Base-by-base conservation (phyloP, 2,113 vertebrate species). In the Myanophis thanlyinensis region DNA sequence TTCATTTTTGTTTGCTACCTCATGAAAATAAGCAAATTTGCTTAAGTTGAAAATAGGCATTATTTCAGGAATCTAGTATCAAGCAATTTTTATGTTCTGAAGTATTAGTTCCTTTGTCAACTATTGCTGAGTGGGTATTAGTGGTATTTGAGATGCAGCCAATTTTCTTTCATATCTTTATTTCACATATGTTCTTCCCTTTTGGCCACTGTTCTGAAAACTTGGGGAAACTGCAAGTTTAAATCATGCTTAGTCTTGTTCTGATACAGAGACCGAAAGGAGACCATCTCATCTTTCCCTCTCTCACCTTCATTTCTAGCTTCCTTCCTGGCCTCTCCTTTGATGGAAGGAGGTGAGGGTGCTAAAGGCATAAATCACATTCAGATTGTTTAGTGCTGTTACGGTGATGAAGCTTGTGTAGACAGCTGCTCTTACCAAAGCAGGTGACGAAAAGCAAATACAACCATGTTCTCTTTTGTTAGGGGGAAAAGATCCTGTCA, bases 81-180 rank as follows among this genome's bases (percentile, higher is more conserved):
- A 62, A 56, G 47, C 13, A 46, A 51, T 9, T 94, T 94, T 48
- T 47, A 89, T 54, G 44, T 91, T 85, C 52, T 27, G 88, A 48
- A 88, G 23, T 93, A 89, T 49, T 93, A 91, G 93, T 2, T 4
- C 10, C 56, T 35, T 54, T 95, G 87, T 89, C 87, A 92, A 62
- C 23, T 90, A 94, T 80, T 25, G 44, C 93, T 62, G 93, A n/a
- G 93, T 93, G 85, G 46, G 10, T 25, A 54, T 90, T 93, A 85
- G 93, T 89, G 95, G 73, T 67, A 1, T 0, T 87, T 93, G 27
- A 91, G 59, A 44, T 54, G 93, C 25, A 23, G 51, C 90, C 73
- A 59, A 15, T 40, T 95, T 94, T 48, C 53, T 93, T 95, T 95
- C 87, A 89, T 84, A 88, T 92, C n/a, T 11, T 35, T 94, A 12